These are phyloP conservation scores for Castor canadensis DNA, from an alignment of 2,113 vertebrate species.

Conservation along the genomic window DNA sequence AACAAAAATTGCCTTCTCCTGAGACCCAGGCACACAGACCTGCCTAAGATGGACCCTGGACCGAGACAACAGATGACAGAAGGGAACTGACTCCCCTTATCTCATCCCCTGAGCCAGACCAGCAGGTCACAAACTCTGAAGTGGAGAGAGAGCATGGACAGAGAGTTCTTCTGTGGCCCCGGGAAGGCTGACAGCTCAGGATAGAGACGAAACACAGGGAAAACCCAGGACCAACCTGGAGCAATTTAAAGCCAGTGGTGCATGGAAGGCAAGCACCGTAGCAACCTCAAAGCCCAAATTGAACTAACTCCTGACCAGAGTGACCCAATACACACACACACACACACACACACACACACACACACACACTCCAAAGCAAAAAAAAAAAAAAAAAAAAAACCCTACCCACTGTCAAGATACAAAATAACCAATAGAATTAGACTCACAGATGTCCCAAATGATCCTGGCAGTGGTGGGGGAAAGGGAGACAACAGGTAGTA, in stretches of 20 bases:
- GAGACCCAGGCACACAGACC: background rate
- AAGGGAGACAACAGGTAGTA: background rate
- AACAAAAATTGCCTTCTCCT: no score
- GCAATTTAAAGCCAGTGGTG: fast-evolving
- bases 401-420: background rate
- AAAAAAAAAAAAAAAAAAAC: no score
- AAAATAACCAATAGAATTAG: background rate
- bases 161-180: no score
- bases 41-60: background rate
- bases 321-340: no score
- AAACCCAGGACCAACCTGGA: background rate
- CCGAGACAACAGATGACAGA: no score
- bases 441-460: background rate
- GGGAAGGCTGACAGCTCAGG: background rate
- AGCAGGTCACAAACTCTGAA: background rate
- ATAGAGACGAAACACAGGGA: background rate
- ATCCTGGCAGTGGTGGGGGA: background rate
- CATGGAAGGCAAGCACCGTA: background rate
- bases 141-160: background rate
- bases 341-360: no score
- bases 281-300: background rate
- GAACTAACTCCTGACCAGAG: background rate
- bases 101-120: background rate
- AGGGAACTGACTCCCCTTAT: background rate
- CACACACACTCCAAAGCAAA: background rate